A percentile compares a stretch with the other conserved stretches of the same genome.
Evolutionary conservation across 2,797 vertebrate genomes (phyloP).

Genomic region (Clarias platycephalus): DNA sequence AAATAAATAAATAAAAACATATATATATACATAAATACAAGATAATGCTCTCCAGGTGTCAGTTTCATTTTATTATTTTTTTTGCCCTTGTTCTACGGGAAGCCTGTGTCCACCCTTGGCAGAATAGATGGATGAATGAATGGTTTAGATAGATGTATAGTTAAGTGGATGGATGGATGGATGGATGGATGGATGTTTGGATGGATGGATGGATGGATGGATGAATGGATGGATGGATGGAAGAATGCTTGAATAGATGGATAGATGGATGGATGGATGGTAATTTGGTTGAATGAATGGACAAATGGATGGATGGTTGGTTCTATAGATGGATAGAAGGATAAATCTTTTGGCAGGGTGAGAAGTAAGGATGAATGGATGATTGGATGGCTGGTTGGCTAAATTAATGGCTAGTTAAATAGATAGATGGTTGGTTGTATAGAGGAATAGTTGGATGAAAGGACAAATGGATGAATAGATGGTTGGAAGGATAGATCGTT

Average conservation of each 20-base stretch:
- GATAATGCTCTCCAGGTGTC: neutral
- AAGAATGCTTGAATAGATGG: neutral
- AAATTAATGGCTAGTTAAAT: neutral
- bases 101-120: neutral
- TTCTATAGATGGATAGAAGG: neutral
- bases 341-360: no score
- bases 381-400: neutral
- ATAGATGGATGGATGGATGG: neutral
- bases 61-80: no score
- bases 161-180: neutral
- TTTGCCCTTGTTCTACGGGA: neutral
- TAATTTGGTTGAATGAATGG: no score
- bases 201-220: neutral
- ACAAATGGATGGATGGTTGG: neutral
- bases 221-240: neutral
- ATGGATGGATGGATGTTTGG: neutral
- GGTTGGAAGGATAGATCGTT: neutral
- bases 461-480: neutral
- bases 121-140: neutral
- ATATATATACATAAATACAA: no score
- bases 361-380: neutral
- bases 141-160: neutral
- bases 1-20: neutral
- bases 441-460: neutral
- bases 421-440: neutral